A percentile compares a stretch with the other conserved stretches of the same genome.
Conservation (phyloP, 1,140 invertebrate genomes). For the Mya arenaria region DNA sequence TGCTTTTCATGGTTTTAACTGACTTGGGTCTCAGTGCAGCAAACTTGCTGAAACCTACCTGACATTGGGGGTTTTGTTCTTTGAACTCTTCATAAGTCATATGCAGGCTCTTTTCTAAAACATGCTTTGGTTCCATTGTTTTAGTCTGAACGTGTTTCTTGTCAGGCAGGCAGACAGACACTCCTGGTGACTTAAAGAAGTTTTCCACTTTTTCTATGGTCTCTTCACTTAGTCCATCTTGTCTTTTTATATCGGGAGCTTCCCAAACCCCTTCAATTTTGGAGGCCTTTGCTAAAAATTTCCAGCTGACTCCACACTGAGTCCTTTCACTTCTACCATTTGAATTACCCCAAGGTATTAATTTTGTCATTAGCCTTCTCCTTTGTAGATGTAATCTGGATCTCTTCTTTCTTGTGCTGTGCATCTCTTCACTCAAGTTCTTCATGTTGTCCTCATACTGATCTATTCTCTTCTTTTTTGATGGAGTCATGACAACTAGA, state of each 20-base stretch:
- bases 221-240: not conserved
- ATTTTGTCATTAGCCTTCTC: not conserved
- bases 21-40: not conserved
- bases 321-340: not conserved
- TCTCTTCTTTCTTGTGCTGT: too few species aligned
- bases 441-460: too few species aligned
- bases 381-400: too few species aligned
- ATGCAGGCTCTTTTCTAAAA: not conserved
- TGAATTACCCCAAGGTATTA: not conserved
- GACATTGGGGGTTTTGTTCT: not conserved
- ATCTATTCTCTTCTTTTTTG: too few species aligned
- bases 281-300: not conserved
- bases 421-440: too few species aligned
- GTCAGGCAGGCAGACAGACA: not conserved
- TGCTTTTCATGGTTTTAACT: not conserved
- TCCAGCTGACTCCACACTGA: not conserved
- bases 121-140: not conserved
- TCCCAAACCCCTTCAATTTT: not conserved
- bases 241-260: not conserved
- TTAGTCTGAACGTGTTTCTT: not conserved
- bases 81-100: constrained; percentile 9
- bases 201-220: not conserved
- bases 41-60: constrained; percentile 6
- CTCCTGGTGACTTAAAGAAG: not conserved
- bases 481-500: too few species aligned